These are phyloP conservation scores for Operophtera brumata DNA, from an alignment of 2,888 invertebrate genomes.

Conservation along the genomic window DNA sequence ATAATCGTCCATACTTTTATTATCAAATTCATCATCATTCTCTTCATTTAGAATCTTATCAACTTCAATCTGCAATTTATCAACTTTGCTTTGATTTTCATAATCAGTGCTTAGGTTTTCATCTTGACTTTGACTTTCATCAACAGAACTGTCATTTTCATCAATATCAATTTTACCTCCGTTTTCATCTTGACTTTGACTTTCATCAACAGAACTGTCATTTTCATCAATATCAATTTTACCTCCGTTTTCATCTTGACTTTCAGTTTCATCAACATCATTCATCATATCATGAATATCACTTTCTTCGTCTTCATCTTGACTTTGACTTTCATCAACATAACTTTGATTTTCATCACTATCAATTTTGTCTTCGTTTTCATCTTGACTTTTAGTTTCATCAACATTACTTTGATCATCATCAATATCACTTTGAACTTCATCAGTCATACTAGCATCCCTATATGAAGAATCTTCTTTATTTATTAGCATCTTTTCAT, in stretches of 20 bases:
- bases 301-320: too few relatives aligned
- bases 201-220: background rate
- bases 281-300: background rate
- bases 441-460: background rate
- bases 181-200: background rate
- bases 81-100: background rate
- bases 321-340: background rate
- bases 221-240: background rate
- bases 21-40: background rate
- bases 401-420: background rate
- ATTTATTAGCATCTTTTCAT: conserved; percentile 38
- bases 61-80: background rate
- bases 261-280: conserved; percentile 1
- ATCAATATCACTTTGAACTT: conserved; percentile 19
- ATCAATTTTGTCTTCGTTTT: too few relatives aligned
- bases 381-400: background rate
- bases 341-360: background rate
- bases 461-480: background rate
- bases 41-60: background rate
- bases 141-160: background rate
- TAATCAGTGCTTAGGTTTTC: background rate
- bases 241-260: background rate
- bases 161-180: background rate
- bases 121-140: background rate
- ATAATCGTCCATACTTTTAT: conserved; percentile 24